Evolutionary conservation across 2,888 invertebrate genomes (phyloP).

Genomic region (Orchesellides sinensis): DNA sequence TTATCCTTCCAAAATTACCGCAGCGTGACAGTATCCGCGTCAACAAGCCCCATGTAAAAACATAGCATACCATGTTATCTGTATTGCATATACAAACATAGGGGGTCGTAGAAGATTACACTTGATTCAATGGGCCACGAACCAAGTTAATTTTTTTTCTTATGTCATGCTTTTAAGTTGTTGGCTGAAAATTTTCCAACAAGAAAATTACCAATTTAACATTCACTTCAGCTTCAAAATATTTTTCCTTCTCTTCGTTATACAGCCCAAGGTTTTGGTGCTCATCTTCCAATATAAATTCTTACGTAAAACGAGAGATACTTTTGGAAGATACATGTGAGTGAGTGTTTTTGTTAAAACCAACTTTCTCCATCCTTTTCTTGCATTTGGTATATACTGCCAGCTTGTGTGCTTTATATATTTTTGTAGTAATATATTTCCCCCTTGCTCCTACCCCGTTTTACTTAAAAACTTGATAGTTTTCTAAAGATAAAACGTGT

Average conservation of each 20-base stretch:
- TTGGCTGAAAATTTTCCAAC: constrained; percentile 9
- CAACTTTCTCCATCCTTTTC: not conserved
- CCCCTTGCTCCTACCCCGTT: constrained; percentile 18
- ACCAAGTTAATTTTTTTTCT: too few species aligned
- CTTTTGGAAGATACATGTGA: too few species aligned
- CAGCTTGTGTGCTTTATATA: not conserved
- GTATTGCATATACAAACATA: too few species aligned
- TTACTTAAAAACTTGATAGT: constrained; percentile 66
- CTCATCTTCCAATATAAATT: not conserved
- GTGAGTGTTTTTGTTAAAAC: too few species aligned
- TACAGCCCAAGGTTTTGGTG: not conserved
- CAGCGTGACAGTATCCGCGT: too few species aligned
- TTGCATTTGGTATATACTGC: not conserved
- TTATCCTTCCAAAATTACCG: too few species aligned
- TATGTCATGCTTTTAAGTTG: too few species aligned
- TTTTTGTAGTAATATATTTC: constrained; percentile 39
- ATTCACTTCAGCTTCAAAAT: constrained; percentile 19
- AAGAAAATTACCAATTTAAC: constrained; percentile 33
- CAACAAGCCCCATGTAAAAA: too few species aligned
- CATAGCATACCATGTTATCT: too few species aligned
- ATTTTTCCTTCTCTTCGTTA: not conserved
- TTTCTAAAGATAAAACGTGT: constrained; percentile 67
- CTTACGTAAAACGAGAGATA: too few species aligned
- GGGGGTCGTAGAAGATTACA: too few species aligned
- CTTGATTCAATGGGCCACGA: too few species aligned